Evolutionary conservation across 1,140 invertebrate genomes (phyloP).

Genomic region (Hydropsyche tenuis): DNA sequence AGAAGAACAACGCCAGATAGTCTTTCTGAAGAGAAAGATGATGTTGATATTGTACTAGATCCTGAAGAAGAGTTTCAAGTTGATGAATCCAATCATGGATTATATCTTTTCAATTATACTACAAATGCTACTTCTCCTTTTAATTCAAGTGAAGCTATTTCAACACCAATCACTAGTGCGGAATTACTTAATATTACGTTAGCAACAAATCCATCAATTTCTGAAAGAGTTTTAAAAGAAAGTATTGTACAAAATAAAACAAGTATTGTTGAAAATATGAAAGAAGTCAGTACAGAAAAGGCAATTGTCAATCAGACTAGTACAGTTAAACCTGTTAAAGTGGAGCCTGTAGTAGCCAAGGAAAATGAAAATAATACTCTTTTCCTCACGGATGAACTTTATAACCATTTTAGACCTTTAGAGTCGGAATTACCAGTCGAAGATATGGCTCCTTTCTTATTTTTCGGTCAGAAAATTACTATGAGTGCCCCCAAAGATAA

Average conservation of each 20-base stretch:
- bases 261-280: conserved; percentile 29
- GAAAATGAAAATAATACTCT: conserved; percentile 58
- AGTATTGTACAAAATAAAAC: conserved; percentile 39
- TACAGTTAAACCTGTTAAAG: conserved; percentile 53
- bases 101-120: conserved; percentile 61
- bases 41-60: conserved; percentile 54
- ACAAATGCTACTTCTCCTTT: conserved; percentile 41
- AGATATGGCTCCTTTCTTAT: conserved; percentile 73
- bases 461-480: conserved; percentile 71
- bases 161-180: conserved; percentile 21
- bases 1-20: not conserved
- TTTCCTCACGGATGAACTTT: conserved; percentile 67
- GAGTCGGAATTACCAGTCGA: conserved; percentile 69
- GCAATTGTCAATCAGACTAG: conserved; percentile 56
- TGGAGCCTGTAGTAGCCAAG: conserved; percentile 53
- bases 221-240: conserved; percentile 39
- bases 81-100: conserved; percentile 61
- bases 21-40: conserved; percentile 35
- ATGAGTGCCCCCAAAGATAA: conserved; percentile 55
- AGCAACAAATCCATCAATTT: conserved; percentile 20
- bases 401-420: conserved; percentile 68
- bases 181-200: conserved; percentile 28
- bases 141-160: conserved; percentile 30
- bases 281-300: conserved; percentile 54
- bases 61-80: conserved; percentile 63